Percentiles rank a stretch among this genome's conserved stretches.
Conservation (phyloP, 2,113 vertebrate species). For the Lota lota region DNA sequence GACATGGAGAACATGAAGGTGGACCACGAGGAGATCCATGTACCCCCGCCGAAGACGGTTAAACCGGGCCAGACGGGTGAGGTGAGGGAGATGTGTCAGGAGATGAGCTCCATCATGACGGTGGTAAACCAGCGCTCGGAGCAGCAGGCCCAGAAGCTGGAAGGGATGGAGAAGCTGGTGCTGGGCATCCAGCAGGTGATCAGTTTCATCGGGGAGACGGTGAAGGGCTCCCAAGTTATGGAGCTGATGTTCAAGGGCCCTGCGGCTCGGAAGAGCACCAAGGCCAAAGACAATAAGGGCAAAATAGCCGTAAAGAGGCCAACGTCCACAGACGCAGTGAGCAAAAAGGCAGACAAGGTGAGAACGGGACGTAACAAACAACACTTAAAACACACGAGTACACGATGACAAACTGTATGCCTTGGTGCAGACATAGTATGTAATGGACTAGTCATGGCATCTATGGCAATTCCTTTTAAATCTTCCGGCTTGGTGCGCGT, state of each 20-base stretch:
- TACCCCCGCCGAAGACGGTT: constrained; percentile 47
- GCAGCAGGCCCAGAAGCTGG: constrained; percentile 81
- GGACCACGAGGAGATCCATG: constrained; percentile 69
- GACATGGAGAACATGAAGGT: constrained; percentile 78
- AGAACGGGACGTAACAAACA: constrained; percentile 46
- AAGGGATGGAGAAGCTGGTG: constrained; percentile 83
- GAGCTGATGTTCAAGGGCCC: constrained; percentile 75
- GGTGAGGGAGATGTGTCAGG: constrained; percentile 75
- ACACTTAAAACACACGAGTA: not conserved
- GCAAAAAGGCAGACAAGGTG: constrained; percentile 76
- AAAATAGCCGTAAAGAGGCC: constrained; percentile 66
- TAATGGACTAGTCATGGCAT: not conserved
- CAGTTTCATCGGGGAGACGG: constrained; percentile 79
- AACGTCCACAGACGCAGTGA: constrained; percentile 54
- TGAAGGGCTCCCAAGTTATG: constrained; percentile 77
- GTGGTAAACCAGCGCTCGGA: constrained; percentile 80
- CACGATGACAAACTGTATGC: not conserved
- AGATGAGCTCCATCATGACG: constrained; percentile 82
- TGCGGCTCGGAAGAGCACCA: constrained; percentile 52
- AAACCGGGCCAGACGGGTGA: constrained; percentile 60
- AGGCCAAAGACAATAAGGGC: constrained; percentile 59
- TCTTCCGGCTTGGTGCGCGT: not conserved
- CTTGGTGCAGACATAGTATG: not conserved
- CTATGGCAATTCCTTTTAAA: not conserved
- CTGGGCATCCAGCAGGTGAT: constrained; percentile 82